Conservation (phyloP, 2,797 vertebrate genomes). For the Callimico goeldii region DNA sequence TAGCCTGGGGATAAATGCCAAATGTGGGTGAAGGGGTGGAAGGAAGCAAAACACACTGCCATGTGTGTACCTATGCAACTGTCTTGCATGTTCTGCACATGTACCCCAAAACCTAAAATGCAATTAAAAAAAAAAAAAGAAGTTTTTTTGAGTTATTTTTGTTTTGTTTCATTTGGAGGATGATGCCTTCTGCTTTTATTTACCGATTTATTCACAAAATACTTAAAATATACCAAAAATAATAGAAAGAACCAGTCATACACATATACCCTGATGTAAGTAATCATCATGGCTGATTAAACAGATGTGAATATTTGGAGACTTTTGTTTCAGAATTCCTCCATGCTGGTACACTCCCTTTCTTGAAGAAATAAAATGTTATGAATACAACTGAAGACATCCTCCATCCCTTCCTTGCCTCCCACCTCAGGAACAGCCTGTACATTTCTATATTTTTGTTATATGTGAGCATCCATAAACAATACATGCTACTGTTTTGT, state of each 20-base stretch:
- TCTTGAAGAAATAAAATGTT: not conserved
- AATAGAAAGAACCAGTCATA: not conserved
- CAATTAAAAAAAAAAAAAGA: too few relatives aligned
- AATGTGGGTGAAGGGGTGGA: too few relatives aligned
- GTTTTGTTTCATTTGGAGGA: not conserved
- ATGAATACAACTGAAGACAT: not conserved
- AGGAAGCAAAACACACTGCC: too few relatives aligned
- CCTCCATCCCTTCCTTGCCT: not conserved
- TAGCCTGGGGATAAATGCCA: too few relatives aligned
- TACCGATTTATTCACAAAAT: not conserved
- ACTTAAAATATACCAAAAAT: slow-evolving; percentile 1
- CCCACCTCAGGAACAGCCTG: not conserved
- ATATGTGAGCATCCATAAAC: not conserved
- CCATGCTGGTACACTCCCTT: not conserved
- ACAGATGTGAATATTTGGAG: not conserved
- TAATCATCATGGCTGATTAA: not conserved
- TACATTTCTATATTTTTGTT: not conserved
- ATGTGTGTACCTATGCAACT: too few relatives aligned
- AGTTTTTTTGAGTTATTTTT: too few relatives aligned
- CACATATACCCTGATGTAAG: not conserved
- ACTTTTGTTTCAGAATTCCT: not conserved
- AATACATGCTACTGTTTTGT: not conserved
- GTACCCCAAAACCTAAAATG: too few relatives aligned
- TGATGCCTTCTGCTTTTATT: not conserved
- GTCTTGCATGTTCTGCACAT: too few relatives aligned